These are phyloP conservation scores for Periparus ater DNA, from an alignment of 2,797 vertebrate genomes.

Conservation along the genomic window DNA sequence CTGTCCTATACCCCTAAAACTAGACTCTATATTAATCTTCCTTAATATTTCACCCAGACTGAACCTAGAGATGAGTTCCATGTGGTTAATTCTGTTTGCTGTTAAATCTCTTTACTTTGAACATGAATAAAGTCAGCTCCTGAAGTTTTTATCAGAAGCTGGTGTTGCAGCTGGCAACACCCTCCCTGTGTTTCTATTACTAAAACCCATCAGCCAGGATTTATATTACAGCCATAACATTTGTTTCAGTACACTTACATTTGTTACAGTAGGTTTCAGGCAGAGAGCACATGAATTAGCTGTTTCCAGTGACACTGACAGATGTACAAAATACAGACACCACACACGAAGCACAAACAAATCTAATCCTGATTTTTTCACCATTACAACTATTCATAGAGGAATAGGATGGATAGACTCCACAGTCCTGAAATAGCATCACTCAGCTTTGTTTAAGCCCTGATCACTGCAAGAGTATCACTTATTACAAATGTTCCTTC, in stretches of 20 bases:
- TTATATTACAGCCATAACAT: background rate
- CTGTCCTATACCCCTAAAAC: background rate
- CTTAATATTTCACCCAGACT: background rate
- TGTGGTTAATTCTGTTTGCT: background rate
- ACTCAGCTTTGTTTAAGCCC: background rate
- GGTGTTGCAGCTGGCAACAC: background rate
- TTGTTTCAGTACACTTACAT: background rate
- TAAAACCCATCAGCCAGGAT: background rate
- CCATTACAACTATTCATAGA: background rate
- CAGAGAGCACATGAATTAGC: background rate
- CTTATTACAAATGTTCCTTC: background rate
- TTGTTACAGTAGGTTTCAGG: background rate
- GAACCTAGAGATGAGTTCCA: background rate
- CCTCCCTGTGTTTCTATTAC: background rate
- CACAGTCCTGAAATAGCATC: background rate
- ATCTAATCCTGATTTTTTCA: background rate
- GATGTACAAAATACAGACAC: background rate
- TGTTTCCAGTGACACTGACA: constrained; percentile 8
- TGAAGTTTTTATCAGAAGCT: background rate
- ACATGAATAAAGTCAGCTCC: background rate
- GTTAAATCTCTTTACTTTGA: background rate
- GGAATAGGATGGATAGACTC: background rate
- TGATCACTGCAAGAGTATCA: background rate
- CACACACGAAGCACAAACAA: background rate
- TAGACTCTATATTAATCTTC: background rate